Evolutionary conservation across 2,113 vertebrate species (phyloP).

Genomic region (Tachycineta bicolor): DNA sequence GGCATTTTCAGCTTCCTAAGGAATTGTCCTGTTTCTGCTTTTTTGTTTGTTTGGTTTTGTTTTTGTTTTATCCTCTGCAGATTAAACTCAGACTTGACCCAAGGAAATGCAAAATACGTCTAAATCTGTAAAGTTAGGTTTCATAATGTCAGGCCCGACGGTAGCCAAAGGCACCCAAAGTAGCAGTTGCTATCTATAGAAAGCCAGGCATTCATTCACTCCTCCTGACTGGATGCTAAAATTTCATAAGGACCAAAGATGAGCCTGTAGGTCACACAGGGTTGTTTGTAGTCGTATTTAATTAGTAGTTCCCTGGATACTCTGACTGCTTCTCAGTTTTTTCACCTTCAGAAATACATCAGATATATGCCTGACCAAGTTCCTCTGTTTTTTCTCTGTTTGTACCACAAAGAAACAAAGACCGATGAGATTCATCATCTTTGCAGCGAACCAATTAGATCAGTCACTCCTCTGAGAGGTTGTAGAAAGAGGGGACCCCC

Average conservation of each 20-base stretch:
- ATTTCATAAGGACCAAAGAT: not conserved
- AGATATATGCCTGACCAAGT: not conserved
- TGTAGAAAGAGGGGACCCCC: not conserved
- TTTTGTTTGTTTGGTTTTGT: no score
- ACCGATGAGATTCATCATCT: not conserved
- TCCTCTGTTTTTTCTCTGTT: not conserved
- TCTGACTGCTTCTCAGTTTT: not conserved
- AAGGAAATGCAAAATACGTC: not conserved
- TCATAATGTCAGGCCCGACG: accelerated
- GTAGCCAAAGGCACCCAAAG: not conserved
- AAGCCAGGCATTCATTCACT: not conserved
- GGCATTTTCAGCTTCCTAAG: conserved; percentile 31
- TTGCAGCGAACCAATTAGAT: not conserved
- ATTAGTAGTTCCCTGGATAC: not conserved
- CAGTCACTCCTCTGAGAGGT: not conserved
- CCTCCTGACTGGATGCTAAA: not conserved
- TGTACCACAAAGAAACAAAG: not conserved
- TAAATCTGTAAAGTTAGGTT: not conserved
- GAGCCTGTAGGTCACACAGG: not conserved
- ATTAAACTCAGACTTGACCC: conserved; percentile 13
- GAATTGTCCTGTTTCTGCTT: not conserved
- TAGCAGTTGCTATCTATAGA: not conserved
- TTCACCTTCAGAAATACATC: not conserved
- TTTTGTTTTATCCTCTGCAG: no score
- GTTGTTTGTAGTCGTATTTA: not conserved